Evolutionary conservation across 2,888 invertebrate genomes (phyloP), one percentile per base, ranked within the genome.

Genomic region (Eudasyphora cyanicolor): DNA sequence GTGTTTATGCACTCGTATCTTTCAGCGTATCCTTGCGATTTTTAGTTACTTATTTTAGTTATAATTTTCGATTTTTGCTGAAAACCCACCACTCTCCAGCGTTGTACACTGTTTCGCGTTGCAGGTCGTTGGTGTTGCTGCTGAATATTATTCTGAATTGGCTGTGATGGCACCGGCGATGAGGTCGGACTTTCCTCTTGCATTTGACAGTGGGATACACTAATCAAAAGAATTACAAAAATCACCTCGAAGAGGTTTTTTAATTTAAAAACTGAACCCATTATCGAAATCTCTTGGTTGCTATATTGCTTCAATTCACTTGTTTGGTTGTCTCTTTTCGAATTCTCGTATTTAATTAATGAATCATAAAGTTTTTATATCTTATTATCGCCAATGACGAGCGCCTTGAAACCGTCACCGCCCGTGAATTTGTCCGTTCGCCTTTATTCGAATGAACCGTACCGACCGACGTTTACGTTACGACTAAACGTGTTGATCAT

Each of bases 61-160:
- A n/a, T n/a, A n/a, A n/a, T n/a, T n/a, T n/a, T n/a, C n/a, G n/a
- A n/a, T n/a, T n/a, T 10, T 27, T 49, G 19, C 27, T 10, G 32
- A 35, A 27, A 74, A 84, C 84, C 78, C 73, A 84, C 84, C 84
- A 51, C 35, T 73, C 32, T 84, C 84, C 84, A 84, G 21, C 83
- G 83, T 49, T 60, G 51, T 17, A 78, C 77, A 10, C 45, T 64
- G 29, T 80, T 83, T 42, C 79, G 83, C 78, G 81, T 51, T 38
- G 67, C 78, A 27, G 84, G 81, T 17, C 78, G 21, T 4, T 8
- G 62, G 7, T 49, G 69, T 35, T 70, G 79, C 42, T 84, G 84
- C 84, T n/a, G n/a, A 81, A 29, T 78, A 78, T 54, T n/a, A n/a
- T 73, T 62, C 35, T 81, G 81, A 19, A 32, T 60, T 10, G 73